A percentile compares a stretch with the other conserved stretches of the same genome.
These are phyloP conservation scores for Gandaritis pyraliata DNA, from an alignment of 2,888 invertebrate genomes.

Conservation along the genomic window DNA sequence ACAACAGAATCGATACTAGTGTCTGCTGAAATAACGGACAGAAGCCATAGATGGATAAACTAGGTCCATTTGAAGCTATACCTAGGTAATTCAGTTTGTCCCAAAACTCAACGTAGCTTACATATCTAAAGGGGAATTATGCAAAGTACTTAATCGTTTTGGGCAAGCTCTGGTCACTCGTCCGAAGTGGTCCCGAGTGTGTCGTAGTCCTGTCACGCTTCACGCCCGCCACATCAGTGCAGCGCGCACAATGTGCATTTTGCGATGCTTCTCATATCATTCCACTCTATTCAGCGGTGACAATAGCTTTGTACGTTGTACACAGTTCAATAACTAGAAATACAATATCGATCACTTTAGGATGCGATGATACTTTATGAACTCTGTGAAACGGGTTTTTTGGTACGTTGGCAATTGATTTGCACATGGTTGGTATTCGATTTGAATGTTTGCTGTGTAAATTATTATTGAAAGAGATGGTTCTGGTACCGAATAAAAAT, in stretches of 20 bases:
- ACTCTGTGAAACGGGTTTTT: slow-evolving; percentile 26
- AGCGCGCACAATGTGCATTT: slow-evolving; percentile 49
- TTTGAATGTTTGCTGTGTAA: neutral
- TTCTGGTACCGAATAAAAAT: no score
- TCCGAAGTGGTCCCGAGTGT: neutral
- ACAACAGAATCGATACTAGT: no score
- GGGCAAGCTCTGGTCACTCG: no score
- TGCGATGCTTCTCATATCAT: slow-evolving; percentile 49
- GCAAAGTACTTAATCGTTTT: neutral
- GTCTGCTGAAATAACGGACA: no score
- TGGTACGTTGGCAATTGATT: slow-evolving; percentile 14
- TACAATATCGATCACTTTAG: slow-evolving; percentile 59
- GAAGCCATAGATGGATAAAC: no score
- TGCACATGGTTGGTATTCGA: slow-evolving; percentile 5
- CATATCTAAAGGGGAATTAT: neutral
- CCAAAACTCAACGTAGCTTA: neutral
- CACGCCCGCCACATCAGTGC: slow-evolving; percentile 38
- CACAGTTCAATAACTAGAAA: no score
- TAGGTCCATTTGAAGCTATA: no score
- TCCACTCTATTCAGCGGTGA: slow-evolving; percentile 46
- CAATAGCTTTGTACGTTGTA: slow-evolving; percentile 51
- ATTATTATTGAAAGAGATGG: neutral
- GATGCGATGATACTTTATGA: slow-evolving; percentile 46
- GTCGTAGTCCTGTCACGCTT: slow-evolving; percentile 14
- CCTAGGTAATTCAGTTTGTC: no score